Evolutionary conservation across 2,797 vertebrate genomes (phyloP).

Genomic region (Sebastes melanostomus): DNA sequence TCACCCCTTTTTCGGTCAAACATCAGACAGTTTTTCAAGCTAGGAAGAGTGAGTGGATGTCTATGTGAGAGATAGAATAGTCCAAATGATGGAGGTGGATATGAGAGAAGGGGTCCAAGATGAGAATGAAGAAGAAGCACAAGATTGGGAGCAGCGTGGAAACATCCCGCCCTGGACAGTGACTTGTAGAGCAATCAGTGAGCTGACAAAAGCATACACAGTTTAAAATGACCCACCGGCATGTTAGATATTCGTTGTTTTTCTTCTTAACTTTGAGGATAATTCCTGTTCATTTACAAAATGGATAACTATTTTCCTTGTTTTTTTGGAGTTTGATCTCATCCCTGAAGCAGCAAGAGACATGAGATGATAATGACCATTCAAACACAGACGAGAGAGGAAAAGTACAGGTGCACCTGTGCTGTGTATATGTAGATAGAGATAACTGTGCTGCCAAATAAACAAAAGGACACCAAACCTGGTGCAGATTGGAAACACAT

Average conservation of each 20-base stretch:
- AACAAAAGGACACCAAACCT: not conserved
- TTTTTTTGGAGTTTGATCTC: not conserved
- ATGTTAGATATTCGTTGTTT: not conserved
- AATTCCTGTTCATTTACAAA: not conserved
- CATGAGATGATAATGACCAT: not conserved
- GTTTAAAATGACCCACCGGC: constrained; percentile 6
- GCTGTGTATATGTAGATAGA: not conserved
- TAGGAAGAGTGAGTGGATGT: not conserved
- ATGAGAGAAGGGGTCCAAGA: not conserved
- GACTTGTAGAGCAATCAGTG: constrained; percentile 4
- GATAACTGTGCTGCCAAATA: not conserved
- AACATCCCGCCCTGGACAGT: not conserved
- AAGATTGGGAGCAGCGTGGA: not conserved
- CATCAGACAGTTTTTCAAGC: constrained; percentile 7
- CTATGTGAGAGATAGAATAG: not conserved
- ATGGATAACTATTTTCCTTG: not conserved
- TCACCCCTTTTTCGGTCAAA: not conserved
- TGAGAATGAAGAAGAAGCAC: not conserved
- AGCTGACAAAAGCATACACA: not conserved
- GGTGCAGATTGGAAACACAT: not conserved
- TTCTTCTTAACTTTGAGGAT: not conserved
- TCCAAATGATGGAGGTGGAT: not conserved
- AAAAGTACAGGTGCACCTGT: not conserved
- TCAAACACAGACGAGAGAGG: not conserved
- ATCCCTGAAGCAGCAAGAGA: not conserved